These are phyloP conservation scores for Conus betulinus DNA, from an alignment of 1,140 invertebrate genomes.

Conservation along the genomic window DNA sequence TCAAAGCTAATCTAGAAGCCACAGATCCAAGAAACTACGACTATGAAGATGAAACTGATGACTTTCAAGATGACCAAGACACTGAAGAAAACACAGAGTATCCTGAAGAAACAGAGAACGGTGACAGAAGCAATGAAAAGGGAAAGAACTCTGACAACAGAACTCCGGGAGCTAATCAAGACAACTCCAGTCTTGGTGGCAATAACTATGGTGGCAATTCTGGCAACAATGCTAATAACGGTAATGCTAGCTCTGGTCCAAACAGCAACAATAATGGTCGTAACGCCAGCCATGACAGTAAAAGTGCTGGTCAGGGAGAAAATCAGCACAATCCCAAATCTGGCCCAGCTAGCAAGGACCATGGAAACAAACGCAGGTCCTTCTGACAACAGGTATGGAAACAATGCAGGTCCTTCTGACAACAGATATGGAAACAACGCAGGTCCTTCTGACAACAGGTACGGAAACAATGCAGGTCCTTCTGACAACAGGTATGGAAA, in stretches of 20 bases:
- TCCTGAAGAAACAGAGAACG: not conserved
- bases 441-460: no score
- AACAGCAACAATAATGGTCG: not conserved
- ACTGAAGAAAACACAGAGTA: not conserved
- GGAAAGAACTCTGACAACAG: not conserved
- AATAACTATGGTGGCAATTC: not conserved
- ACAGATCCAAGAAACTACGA: not conserved
- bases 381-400: no score
- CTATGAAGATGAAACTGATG: not conserved
- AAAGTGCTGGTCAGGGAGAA: not conserved
- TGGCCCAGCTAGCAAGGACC: no score
- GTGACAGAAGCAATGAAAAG: not conserved
- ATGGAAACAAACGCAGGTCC: no score
- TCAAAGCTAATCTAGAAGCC: not conserved
- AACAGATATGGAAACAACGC: no score
- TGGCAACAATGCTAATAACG: not conserved
- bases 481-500: no score
- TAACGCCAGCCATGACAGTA: not conserved
- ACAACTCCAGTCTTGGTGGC: not conserved
- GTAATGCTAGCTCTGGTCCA: not conserved
- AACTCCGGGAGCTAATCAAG: no score
- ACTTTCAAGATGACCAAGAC: not conserved
- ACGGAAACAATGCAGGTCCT: no score
- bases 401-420: no score
- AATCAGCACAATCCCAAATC: no score